Evolutionary conservation across 2,888 invertebrate species (phyloP).

Genomic region (Odontocerum albicorne): DNA sequence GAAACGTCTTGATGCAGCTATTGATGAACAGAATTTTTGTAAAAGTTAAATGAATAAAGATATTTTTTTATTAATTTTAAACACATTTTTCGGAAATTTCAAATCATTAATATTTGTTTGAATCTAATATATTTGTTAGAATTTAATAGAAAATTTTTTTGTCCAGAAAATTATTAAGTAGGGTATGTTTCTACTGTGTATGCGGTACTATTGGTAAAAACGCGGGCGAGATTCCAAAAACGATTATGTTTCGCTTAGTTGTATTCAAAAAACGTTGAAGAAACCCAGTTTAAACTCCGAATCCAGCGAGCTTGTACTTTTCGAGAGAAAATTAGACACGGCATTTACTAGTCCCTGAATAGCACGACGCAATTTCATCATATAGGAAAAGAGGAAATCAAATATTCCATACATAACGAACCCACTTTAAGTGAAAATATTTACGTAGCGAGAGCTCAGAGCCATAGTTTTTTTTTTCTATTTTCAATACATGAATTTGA

Average conservation of each 20-base stretch:
- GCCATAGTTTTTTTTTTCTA: constrained; percentile 1
- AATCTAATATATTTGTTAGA: too few relatives aligned
- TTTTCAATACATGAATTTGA: constrained; percentile 1
- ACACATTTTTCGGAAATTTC: too few relatives aligned
- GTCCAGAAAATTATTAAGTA: too few relatives aligned
- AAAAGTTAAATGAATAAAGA: too few relatives aligned
- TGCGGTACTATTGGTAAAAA: constrained; percentile 27
- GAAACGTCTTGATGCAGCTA: too few relatives aligned
- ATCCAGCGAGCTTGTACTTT: not conserved
- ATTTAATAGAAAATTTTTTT: too few relatives aligned
- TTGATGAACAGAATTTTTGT: too few relatives aligned
- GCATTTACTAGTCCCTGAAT: constrained; percentile 22
- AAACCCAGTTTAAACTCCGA: not conserved
- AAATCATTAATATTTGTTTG: too few relatives aligned
- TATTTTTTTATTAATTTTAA: too few relatives aligned
- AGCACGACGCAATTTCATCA: constrained; percentile 19
- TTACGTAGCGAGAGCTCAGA: constrained; percentile 1
- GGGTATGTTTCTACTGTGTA: too few relatives aligned
- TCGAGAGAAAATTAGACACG: constrained; percentile 7
- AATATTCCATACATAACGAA: constrained; percentile 11
- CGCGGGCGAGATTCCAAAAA: constrained; percentile 28
- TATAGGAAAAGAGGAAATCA: constrained; percentile 20
- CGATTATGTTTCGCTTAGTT: constrained; percentile 23
- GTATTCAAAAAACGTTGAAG: constrained; percentile 22
- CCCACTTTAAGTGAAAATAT: constrained; percentile 6